Conservation (phyloP, 1,140 invertebrate species). For the Bombus haemorrhoidalis region DNA sequence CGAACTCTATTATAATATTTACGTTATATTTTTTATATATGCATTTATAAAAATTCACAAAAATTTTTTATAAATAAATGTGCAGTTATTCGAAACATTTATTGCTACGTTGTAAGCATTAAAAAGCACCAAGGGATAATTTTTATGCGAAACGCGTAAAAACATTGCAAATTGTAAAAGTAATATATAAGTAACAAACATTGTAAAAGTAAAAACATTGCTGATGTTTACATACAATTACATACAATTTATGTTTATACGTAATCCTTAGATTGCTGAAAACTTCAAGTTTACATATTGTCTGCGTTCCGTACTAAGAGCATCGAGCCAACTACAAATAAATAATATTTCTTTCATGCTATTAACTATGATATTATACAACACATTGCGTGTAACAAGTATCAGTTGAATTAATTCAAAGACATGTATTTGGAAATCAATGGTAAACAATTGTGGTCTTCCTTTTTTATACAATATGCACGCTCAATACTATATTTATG, state of each 20-base stretch:
- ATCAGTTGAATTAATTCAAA: background rate
- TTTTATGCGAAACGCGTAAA: background rate
- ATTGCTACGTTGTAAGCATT: background rate
- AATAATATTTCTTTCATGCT: background rate
- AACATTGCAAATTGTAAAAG: too few relatives aligned
- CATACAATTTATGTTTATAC: background rate
- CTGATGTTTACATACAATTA: background rate
- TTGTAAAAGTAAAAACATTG: too few relatives aligned
- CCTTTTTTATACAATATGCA: constrained; percentile 2
- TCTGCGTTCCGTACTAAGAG: background rate
- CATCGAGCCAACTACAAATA: background rate
- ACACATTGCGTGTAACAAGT: background rate
- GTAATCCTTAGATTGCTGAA: background rate
- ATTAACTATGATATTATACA: too few relatives aligned
- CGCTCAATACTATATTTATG: background rate
- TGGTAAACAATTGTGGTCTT: background rate
- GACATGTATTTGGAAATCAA: background rate
- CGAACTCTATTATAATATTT: background rate
- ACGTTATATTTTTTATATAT: background rate
- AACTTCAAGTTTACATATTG: background rate
- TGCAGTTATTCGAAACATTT: background rate
- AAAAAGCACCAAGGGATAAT: background rate
- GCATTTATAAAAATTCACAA: background rate
- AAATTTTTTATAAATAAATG: background rate
- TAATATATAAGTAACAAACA: too few relatives aligned